Evolutionary conservation across 2,797 vertebrate species (phyloP), one percentile per base, ranked within the genome.

Genomic region (Picus viridis): DNA sequence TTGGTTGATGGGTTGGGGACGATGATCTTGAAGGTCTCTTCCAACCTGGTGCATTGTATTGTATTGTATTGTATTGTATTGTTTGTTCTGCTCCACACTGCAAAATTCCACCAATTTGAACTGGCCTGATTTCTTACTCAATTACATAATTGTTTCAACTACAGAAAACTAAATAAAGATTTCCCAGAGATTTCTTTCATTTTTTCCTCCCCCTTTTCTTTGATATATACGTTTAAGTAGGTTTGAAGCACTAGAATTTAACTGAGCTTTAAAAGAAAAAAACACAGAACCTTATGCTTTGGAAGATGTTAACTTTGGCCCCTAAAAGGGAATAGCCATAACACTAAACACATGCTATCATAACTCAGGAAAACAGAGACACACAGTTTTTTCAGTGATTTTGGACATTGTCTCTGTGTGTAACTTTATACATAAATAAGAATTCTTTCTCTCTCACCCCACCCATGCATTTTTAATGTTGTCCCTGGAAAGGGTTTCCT

Each of bases 361-460:
- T 92, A 95, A 94, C 39, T 78, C 84, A 61, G 84, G 54, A 89
- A 94, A 95, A 94, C 82, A 96, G 83, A 96, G 77, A 90, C 75
- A 90, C 67, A 90, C 56, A 90, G 86, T 92, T 79, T 86, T 51
- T 41, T 9, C 49, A 64, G 39, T 75, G 39, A 89, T 85, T 94
- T 94, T 95, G 90, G 89, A 78, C 83, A 64, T 94, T 89, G 90
- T 86, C 67, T 90, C 63, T 45, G 16, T 88, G 88, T 90, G 93
- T 92, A 94, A 96, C 57, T 96, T 94, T 83, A 94, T 90, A 95
- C 76, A 86, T 92, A 96, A 96, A 95, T 92, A 94, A 91, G 89
- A 93, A 93, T 96, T 83, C 82, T 86, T 95, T 93, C 61, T 83
- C 54, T 61, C 63, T 88, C 67, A 92, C 93, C 88, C 90, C 86